phyloP scores from a whole-genome alignment of 2,113 vertebrate species.

The Neoarius graeffei region DNA sequence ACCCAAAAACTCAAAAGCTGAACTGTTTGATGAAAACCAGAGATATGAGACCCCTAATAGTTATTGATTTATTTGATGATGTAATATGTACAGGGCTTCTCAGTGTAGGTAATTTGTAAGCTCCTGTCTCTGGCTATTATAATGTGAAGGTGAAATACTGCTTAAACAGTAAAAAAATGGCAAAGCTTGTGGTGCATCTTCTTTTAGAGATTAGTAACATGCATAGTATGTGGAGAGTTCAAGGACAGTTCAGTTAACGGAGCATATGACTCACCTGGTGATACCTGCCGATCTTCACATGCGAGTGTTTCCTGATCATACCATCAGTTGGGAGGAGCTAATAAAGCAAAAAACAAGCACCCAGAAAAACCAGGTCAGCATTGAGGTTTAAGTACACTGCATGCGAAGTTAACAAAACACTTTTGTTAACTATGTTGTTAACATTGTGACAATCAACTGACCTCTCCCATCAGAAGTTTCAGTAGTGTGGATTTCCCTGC shows the following conservation, averaged over 20 bases:
- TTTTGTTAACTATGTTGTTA: not conserved
- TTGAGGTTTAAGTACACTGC: not conserved
- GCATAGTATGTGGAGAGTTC: not conserved
- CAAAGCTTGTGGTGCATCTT: not conserved
- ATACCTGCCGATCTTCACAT: constrained; percentile 97
- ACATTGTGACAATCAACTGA: constrained; percentile 53
- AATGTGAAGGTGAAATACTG: not conserved
- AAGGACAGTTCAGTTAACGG: not conserved
- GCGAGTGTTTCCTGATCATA: constrained; percentile 98
- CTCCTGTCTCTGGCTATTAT: not conserved
- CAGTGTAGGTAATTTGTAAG: not conserved
- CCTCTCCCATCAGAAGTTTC: constrained; percentile 96
- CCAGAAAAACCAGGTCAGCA: not conserved
- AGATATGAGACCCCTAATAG: not conserved
- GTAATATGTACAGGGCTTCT: not conserved
- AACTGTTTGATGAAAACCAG: not conserved
- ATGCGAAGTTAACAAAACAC: not conserved
- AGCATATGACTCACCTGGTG: constrained; percentile 81
- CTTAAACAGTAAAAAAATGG: not conserved
- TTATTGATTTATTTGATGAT: not conserved
- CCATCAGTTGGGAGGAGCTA: constrained; percentile 94
- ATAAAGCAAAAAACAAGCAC: not conserved
- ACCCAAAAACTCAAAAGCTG: not conserved
- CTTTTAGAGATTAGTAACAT: not conserved
- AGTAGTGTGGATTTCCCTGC: constrained; percentile 95